These are phyloP conservation scores for Eolophus roseicapilla DNA, from an alignment of 2,113 vertebrate species.

Conservation along the genomic window DNA sequence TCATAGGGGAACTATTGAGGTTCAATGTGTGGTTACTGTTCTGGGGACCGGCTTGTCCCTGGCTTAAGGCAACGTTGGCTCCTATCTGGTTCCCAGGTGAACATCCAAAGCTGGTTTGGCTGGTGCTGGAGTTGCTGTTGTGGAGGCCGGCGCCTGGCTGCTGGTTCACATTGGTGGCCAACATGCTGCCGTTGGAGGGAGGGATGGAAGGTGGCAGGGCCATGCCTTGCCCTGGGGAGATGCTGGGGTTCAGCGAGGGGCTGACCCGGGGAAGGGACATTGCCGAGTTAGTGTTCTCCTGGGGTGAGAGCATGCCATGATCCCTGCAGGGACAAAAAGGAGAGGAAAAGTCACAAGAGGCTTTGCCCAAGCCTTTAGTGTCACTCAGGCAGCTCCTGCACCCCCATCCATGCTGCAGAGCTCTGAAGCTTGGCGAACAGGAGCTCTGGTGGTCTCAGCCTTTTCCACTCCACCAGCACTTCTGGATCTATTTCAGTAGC, in stretches of 20 bases:
- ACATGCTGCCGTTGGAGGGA: slow-evolving; percentile 75
- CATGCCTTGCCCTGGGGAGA: slow-evolving; percentile 76
- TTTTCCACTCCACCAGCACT: neutral
- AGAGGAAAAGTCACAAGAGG: neutral
- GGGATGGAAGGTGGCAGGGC: slow-evolving; percentile 72
- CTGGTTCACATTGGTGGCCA: slow-evolving; percentile 72
- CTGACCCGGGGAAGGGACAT: slow-evolving; percentile 82
- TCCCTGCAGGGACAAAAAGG: slow-evolving; percentile 74
- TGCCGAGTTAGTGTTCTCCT: slow-evolving; percentile 89
- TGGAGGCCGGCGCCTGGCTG: slow-evolving; percentile 78
- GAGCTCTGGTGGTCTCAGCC: neutral
- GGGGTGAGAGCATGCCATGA: slow-evolving; percentile 92
- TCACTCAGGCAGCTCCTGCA: neutral
- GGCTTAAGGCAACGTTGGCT: slow-evolving; percentile 78
- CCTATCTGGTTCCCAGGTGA: slow-evolving; percentile 75
- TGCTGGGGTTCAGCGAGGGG: slow-evolving; percentile 72
- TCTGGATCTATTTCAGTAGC: neutral
- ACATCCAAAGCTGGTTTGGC: slow-evolving; percentile 73
- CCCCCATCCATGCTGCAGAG: neutral
- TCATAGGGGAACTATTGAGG: slow-evolving; percentile 80
- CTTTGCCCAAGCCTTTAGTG: neutral
- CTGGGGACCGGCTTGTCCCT: slow-evolving; percentile 73
- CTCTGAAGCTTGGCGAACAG: neutral
- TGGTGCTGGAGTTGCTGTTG: slow-evolving; percentile 75
- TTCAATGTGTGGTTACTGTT: slow-evolving; percentile 71